Evolutionary conservation across 2,113 vertebrate genomes (phyloP).

Genomic region (Hippolais icterina): DNA sequence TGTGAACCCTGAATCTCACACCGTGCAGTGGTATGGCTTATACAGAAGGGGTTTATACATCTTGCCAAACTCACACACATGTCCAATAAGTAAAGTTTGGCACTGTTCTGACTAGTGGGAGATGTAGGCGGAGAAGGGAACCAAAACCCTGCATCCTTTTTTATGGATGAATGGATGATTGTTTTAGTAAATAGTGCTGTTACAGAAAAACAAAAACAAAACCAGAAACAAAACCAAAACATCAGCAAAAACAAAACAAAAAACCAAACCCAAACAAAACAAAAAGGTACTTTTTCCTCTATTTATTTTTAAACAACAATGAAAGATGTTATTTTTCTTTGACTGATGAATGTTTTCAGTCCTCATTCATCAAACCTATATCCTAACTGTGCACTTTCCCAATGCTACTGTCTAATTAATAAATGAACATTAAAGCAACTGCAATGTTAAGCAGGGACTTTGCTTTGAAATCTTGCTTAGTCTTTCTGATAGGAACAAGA

Average conservation of each 20-base stretch:
- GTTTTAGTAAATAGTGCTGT: background rate
- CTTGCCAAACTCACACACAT: background rate
- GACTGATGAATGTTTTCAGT: background rate
- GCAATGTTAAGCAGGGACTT: background rate
- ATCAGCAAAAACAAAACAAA: background rate
- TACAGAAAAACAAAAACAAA: background rate
- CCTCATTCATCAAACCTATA: background rate
- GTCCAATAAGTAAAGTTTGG: background rate
- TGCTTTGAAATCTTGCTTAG: background rate
- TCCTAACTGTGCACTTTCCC: background rate
- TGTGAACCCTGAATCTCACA: background rate
- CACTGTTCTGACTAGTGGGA: background rate
- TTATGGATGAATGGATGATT: background rate
- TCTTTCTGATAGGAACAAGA: background rate
- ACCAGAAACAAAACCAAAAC: no score
- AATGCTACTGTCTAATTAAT: background rate
- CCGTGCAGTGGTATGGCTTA: background rate
- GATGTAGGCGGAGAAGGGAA: background rate
- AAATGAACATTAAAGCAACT: background rate
- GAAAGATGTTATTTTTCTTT: background rate
- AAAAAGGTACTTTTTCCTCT: rapidly evolving
- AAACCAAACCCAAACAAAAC: no score
- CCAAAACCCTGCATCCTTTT: background rate
- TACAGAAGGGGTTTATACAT: background rate
- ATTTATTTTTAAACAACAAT: background rate